phyloP scores from a whole-genome alignment of 2,797 vertebrate genomes.

The Fundulus diaphanus region DNA sequence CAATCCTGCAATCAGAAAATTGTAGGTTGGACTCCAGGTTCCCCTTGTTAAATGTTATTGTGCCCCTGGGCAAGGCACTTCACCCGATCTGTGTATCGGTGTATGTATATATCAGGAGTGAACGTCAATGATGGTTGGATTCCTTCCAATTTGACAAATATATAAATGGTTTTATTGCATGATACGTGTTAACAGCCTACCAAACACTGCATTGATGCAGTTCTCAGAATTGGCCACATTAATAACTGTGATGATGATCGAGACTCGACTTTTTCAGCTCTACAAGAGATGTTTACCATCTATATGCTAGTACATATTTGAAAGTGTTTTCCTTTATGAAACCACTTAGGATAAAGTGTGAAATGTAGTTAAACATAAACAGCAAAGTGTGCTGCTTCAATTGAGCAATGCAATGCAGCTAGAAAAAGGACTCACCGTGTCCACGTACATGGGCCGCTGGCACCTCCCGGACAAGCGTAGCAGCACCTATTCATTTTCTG shows the following conservation, averaged over 20 bases:
- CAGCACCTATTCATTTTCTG: background rate
- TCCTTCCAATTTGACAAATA: background rate
- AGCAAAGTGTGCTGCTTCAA: background rate
- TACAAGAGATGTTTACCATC: too few relatives aligned
- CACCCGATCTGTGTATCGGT: too few relatives aligned
- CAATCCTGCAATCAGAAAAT: too few relatives aligned
- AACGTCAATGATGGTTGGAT: background rate
- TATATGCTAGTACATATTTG: background rate
- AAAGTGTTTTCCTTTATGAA: too few relatives aligned
- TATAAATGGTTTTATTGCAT: too few relatives aligned
- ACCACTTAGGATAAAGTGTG: background rate
- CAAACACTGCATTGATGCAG: background rate
- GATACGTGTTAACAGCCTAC: background rate
- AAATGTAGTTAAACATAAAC: background rate
- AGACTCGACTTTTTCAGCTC: background rate
- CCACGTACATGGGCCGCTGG: background rate
- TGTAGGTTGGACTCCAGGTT: too few relatives aligned
- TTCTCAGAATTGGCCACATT: background rate
- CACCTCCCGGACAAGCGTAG: background rate
- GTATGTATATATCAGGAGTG: background rate
- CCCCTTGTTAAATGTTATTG: too few relatives aligned
- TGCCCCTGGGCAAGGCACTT: too few relatives aligned
- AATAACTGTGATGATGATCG: background rate
- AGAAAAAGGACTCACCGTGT: background rate
- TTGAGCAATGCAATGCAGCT: background rate